Evolutionary conservation across 2,888 invertebrate species (phyloP), one percentile per base, ranked within the genome.

Genomic region (Eupithecia inturbata): DNA sequence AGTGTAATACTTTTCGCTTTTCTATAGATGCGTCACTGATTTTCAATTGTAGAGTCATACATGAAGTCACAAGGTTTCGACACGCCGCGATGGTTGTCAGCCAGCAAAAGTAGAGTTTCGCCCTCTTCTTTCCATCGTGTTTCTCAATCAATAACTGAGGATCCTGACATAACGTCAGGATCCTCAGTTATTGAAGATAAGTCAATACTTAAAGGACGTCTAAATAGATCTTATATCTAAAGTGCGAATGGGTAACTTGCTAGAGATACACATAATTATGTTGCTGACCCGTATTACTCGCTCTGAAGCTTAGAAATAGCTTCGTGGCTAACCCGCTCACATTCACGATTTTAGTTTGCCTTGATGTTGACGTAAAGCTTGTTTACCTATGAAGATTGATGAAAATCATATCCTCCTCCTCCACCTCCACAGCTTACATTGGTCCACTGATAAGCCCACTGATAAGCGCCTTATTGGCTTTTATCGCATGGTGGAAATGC

Each of bases 21-120:
- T 39, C 66, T 3, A 36, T 39, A 39, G 39, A 86, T 87, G 85
- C 86, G 80, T 85, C 39, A 89, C 87, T 89, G 92, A 93, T 92
- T 91, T 90, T 88, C 88, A 87, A 74, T 74, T 73, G 41, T 22
- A 26, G 53, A 10, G 57, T 57, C 14, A 9, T 26, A 53, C 33
- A 75, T 64, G 57, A 41, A 26, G 63, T 39, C n/a, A 19, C 33
- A 28, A 64, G 39, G 68, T 33, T 26, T 57, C 14, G 26, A 57
- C 57, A 26, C 22, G 57, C 57, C 26, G 57, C 22, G 22, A 22
- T 12, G 10, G 45, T 45, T 19, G 16, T 16, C 41, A 16, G 22
- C 9, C 22, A 53, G 22, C 4, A 53, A 49, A 49, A 49, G 4
- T 22, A n/a, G 9, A 22, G 19, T 7, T n/a, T 19, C 4, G 5